phyloP scores from a whole-genome alignment of 2,113 vertebrate species.

The Pollachius pollachius region DNA sequence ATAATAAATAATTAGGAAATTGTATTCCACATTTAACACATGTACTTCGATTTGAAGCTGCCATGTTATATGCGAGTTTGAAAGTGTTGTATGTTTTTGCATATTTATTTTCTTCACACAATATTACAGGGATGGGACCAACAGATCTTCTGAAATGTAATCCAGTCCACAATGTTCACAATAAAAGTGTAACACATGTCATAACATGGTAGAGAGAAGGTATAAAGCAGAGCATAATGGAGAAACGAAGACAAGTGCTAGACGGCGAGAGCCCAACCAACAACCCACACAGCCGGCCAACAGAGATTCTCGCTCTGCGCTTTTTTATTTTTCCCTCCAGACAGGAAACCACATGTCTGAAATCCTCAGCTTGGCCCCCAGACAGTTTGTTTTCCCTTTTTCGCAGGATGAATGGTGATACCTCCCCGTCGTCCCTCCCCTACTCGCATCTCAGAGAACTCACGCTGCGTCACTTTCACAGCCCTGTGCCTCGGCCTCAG shows the following conservation, averaged over 20 bases:
- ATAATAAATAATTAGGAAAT: too few relatives aligned
- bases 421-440: conserved; percentile 23
- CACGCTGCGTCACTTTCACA: too few relatives aligned
- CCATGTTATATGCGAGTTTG: too few relatives aligned
- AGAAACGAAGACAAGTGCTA: too few relatives aligned
- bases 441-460: not conserved
- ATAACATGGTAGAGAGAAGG: conserved; percentile 3
- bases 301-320: not conserved
- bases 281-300: not conserved
- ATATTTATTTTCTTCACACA: too few relatives aligned
- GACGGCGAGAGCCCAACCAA: conserved; percentile 9
- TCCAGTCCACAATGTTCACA: not conserved
- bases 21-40: too few relatives aligned
- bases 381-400: conserved; percentile 67
- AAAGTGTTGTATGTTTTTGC: too few relatives aligned
- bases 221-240: not conserved
- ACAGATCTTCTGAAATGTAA: not conserved
- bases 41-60: too few relatives aligned
- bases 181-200: not conserved
- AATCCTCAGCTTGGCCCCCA: conserved; percentile 73
- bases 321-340: conserved; percentile 78
- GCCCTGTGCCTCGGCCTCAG: too few relatives aligned
- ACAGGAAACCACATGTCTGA: conserved; percentile 97
- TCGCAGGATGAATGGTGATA: conserved; percentile 47
- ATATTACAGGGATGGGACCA: not conserved